Evolutionary conservation across 2,888 invertebrate species (phyloP).

Genomic region (Galerucella nymphaeae): DNA sequence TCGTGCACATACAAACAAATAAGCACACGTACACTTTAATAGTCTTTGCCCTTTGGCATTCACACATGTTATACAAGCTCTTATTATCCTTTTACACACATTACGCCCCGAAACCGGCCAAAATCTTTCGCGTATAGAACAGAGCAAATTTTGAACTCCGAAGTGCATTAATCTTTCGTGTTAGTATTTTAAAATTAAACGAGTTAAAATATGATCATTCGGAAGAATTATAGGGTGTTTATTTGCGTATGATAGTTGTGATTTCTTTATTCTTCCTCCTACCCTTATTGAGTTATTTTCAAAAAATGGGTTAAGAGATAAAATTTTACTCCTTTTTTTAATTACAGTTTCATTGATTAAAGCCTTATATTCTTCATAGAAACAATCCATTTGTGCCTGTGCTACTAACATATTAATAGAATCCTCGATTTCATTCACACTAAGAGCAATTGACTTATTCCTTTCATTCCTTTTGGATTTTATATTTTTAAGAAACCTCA

Average conservation of each 20-base stretch:
- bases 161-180: conserved; percentile 6
- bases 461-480: neutral
- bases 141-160: neutral
- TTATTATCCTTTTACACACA: no score
- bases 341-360: neutral
- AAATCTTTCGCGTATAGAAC: neutral
- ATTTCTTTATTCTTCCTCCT: no score
- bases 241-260: no score
- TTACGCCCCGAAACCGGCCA: no score
- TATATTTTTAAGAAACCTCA: neutral
- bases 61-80: no score
- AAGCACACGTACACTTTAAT: neutral
- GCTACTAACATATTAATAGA: neutral
- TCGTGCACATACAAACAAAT: neutral
- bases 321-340: no score
- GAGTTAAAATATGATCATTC: neutral
- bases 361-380: neutral
- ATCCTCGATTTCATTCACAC: neutral
- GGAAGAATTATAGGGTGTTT: neutral
- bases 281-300: no score
- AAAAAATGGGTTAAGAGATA: no score
- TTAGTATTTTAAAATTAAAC: neutral
- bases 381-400: neutral
- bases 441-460: neutral
- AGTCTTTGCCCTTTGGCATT: neutral